Evolutionary conservation across 2,113 vertebrate genomes (phyloP).

Genomic region (Callithrix jacchus): DNA sequence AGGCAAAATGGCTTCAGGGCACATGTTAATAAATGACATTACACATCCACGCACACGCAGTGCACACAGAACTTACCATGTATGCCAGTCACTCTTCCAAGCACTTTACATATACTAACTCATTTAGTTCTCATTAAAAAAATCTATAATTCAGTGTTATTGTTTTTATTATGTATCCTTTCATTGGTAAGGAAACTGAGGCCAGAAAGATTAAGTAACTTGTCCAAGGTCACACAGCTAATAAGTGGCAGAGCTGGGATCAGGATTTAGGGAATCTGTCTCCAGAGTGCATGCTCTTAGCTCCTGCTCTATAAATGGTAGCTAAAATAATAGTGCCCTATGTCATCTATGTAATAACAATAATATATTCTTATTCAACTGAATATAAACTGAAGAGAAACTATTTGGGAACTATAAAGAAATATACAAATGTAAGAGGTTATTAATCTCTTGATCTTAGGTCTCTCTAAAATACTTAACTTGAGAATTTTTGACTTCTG

Average conservation of each 20-base stretch:
- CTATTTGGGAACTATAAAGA: neutral
- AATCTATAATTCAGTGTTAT: neutral
- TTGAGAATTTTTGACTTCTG: neutral
- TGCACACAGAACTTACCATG: too few relatives aligned
- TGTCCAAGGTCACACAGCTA: neutral
- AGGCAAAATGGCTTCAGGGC: neutral
- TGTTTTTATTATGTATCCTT: neutral
- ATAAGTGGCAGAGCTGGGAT: neutral
- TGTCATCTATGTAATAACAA: neutral
- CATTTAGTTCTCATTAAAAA: neutral
- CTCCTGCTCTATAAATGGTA: neutral
- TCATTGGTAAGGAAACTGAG: neutral
- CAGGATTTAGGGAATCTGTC: neutral
- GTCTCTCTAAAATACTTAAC: neutral
- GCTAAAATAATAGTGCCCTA: neutral
- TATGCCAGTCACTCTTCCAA: neutral
- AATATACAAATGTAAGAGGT: neutral
- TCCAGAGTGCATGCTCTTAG: neutral
- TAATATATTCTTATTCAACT: neutral
- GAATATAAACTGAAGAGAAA: neutral
- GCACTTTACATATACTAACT: neutral
- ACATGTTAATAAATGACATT: neutral
- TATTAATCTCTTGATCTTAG: neutral
- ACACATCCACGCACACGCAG: accelerated
- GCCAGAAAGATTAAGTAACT: neutral